Evolutionary conservation across 92 coral and sea anemone species (phyloP).

Genomic region (Heliopora coerulea): DNA sequence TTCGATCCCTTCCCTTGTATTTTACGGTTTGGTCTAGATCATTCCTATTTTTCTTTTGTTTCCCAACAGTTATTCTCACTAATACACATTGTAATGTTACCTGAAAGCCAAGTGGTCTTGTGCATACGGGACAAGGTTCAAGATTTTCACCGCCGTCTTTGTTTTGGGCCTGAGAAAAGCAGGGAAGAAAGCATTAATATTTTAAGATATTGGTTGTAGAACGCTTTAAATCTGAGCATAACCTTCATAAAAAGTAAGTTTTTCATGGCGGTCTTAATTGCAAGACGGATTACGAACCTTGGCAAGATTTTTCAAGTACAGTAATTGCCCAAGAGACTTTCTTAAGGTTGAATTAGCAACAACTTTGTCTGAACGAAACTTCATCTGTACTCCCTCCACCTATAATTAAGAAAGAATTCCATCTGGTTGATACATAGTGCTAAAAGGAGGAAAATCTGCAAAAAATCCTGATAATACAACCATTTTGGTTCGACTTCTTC

Average conservation of each 20-base stretch:
- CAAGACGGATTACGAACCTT: constrained; percentile 55
- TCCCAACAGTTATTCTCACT: background rate
- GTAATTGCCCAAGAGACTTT: constrained; percentile 79
- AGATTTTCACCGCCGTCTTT: constrained; percentile 81
- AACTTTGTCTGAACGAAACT: constrained; percentile 80
- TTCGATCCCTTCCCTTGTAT: background rate
- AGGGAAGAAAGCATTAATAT: background rate
- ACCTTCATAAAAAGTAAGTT: background rate
- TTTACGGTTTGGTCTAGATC: too few relatives aligned
- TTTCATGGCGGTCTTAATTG: too few relatives aligned
- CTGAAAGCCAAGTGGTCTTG: constrained; percentile 84
- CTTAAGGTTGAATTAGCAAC: constrained; percentile 74
- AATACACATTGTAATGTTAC: constrained; percentile 40
- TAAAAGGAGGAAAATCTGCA: too few relatives aligned
- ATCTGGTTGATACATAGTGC: too few relatives aligned
- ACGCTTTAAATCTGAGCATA: too few relatives aligned
- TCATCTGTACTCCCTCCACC: constrained; percentile 78
- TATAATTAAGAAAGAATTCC: constrained; percentile 25
- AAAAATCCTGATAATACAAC: too few relatives aligned
- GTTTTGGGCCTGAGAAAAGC: constrained; percentile 61
- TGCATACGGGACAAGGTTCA: constrained; percentile 92
- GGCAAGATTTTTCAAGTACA: constrained; percentile 86
- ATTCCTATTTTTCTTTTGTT: too few relatives aligned
- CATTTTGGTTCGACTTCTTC: too few relatives aligned
- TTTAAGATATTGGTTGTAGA: background rate